Evolutionary conservation across 64 coral and sea anemone species (phyloP).

Genomic region (Pocillopora verrucosa): DNA sequence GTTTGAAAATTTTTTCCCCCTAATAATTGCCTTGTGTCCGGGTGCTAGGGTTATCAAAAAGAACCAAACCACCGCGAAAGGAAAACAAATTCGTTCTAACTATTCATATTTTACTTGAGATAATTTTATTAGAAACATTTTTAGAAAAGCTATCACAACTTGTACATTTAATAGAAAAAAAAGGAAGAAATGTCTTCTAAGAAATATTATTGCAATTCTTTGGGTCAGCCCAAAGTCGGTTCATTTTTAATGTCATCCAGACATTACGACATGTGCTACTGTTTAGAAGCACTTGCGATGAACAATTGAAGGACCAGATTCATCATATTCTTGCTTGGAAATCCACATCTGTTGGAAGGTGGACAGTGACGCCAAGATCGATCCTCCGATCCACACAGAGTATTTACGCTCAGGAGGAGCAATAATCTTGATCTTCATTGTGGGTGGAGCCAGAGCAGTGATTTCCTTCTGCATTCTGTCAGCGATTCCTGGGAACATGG

Average conservation of each 20-base stretch:
- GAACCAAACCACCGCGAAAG: not conserved
- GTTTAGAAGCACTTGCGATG: constrained; percentile 69
- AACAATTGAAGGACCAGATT: constrained; percentile 67
- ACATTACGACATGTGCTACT: not conserved
- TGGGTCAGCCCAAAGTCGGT: not conserved
- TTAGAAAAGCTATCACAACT: not conserved
- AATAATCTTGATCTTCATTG: constrained; percentile 72
- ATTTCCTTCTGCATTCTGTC: constrained; percentile 84
- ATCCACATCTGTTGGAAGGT: constrained; percentile 80
- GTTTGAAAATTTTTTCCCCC: too few species aligned
- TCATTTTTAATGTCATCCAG: not conserved
- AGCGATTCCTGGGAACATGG: constrained; percentile 77
- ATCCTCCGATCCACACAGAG: constrained; percentile 68
- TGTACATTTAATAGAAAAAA: not conserved
- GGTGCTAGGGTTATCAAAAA: not conserved
- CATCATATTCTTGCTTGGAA: constrained; percentile 66
- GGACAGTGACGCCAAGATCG: constrained; percentile 66
- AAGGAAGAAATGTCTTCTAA: not conserved
- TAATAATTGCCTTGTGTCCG: too few species aligned
- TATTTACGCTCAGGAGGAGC: constrained; percentile 70
- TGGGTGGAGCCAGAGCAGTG: constrained; percentile 56
- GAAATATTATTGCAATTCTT: not conserved
- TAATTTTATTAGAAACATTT: constrained; percentile 6
- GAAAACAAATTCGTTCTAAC: not conserved
- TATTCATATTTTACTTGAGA: not conserved